Evolutionary conservation across 2,113 vertebrate genomes (phyloP).

Genomic region (Tamias sibiricus): DNA sequence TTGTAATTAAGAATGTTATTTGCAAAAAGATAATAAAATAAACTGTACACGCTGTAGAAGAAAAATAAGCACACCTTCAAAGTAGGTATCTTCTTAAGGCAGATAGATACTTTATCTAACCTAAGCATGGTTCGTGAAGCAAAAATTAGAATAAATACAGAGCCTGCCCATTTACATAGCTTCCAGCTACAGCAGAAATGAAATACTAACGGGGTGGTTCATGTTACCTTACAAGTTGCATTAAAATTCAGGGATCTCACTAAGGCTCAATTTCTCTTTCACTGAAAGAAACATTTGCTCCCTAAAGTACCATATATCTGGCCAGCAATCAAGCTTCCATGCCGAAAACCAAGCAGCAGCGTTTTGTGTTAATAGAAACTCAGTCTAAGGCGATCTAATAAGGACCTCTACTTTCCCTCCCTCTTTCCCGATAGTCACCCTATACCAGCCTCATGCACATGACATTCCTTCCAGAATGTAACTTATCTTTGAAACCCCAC

Average conservation of each 20-base stretch:
- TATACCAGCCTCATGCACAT: neutral
- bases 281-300: conserved; percentile 75
- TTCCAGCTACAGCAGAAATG: conserved; percentile 21
- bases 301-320: conserved; percentile 80
- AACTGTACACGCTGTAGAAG: neutral
- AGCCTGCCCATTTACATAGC: neutral
- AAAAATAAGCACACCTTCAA: neutral
- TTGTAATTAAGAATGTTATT: conserved; percentile 24
- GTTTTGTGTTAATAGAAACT: conserved; percentile 78
- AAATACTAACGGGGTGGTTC: conserved; percentile 68
- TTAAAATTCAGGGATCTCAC: conserved; percentile 84
- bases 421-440: neutral
- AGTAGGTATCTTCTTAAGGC: neutral
- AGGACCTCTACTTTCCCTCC: neutral
- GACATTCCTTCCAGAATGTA: neutral
- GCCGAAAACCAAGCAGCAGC: conserved; percentile 77
- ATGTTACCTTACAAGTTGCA: conserved; percentile 73
- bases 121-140: neutral
- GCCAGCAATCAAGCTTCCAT: conserved; percentile 77
- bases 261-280: conserved; percentile 82
- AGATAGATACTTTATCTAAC: neutral
- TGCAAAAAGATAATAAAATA: conserved; percentile 42
- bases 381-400: neutral
- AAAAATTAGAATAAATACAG: neutral
- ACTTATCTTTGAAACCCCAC: neutral